A percentile compares a stretch with the other conserved stretches of the same genome.
phyloP scores from a whole-genome alignment of 2,888 invertebrate genomes.

The Sylvicola fuscatus region DNA sequence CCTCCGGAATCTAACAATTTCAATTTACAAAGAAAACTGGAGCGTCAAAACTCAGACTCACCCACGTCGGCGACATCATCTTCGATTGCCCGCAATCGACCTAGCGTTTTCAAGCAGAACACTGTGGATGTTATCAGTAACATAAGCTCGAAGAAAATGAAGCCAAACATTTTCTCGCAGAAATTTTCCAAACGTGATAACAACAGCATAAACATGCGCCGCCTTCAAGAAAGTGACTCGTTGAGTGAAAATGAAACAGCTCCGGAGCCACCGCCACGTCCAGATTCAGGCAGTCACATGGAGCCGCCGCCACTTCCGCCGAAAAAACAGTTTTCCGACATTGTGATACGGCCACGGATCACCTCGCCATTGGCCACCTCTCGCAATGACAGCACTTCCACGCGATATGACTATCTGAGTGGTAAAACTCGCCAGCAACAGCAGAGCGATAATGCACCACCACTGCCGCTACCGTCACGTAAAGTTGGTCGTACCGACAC shows the following conservation, averaged over 20 bases:
- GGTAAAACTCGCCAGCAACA: background rate
- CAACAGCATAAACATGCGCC: constrained; percentile 24
- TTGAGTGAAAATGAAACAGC: constrained; percentile 25
- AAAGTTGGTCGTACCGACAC: constrained; percentile 28
- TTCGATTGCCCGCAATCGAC: constrained; percentile 10
- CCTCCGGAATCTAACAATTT: constrained; percentile 37
- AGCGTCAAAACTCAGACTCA: constrained; percentile 12
- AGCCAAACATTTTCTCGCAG: constrained; percentile 24
- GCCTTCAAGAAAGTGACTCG: constrained; percentile 25
- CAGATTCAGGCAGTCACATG: constrained; percentile 26
- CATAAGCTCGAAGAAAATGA: constrained; percentile 25
- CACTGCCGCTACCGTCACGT: constrained; percentile 37
- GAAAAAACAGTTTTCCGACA: constrained; percentile 39
- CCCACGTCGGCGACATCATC: constrained; percentile 9
- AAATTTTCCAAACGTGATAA: constrained; percentile 24
- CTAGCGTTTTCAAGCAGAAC: constrained; percentile 20
- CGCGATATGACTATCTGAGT: constrained; percentile 17
- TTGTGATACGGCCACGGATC: constrained; percentile 26
- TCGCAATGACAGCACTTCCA: constrained; percentile 7
- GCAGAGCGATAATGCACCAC: constrained; percentile 26
- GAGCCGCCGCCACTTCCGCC: constrained; percentile 56
- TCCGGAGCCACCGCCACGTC: constrained; percentile 25
- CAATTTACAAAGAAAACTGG: constrained; percentile 11
- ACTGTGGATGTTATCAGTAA: constrained; percentile 28
- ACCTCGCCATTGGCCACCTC: constrained; percentile 11